Conservation (phyloP, 2,888 invertebrate species). For the Volucella zonaria region DNA sequence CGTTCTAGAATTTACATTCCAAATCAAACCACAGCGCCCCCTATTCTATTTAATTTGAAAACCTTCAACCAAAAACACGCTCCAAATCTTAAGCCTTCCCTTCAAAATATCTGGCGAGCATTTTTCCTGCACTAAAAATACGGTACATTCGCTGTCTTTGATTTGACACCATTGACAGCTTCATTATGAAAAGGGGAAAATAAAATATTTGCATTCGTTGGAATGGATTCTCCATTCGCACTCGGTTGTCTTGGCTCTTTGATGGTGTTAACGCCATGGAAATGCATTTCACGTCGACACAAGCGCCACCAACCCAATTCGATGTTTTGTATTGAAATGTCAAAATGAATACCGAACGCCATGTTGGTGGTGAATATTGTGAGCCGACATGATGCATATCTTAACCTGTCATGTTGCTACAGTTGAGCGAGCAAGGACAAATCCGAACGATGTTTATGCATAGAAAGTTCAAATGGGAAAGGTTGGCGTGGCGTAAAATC, state of each 20-base stretch:
- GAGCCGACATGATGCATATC: slow-evolving; percentile 69
- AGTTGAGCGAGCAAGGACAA: slow-evolving; percentile 63
- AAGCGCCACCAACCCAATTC: slow-evolving; percentile 1
- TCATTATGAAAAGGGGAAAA: background rate
- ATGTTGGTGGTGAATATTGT: slow-evolving; percentile 41
- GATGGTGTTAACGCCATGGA: background rate
- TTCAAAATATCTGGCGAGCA: too few species aligned
- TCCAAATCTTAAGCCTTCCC: too few species aligned
- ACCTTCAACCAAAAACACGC: too few species aligned
- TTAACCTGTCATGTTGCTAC: slow-evolving; percentile 51
- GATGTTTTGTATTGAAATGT: slow-evolving; percentile 63
- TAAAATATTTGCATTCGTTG: too few species aligned
- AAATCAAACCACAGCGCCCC: too few species aligned
- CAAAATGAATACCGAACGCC: slow-evolving; percentile 62
- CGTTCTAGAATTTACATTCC: too few species aligned
- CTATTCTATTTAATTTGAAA: too few species aligned
- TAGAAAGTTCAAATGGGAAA: slow-evolving; percentile 22
- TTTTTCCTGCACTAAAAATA: too few species aligned
- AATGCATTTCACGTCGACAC: slow-evolving; percentile 39
- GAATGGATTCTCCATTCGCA: too few species aligned
- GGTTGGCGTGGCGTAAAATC: slow-evolving; percentile 70
- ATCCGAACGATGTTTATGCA: slow-evolving; percentile 32
- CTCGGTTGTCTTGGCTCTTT: too few species aligned
- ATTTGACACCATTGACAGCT: too few species aligned
- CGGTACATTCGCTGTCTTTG: too few species aligned